Percentiles rank a stretch among this genome's conserved stretches.
These are phyloP conservation scores for Electrona antarctica DNA, from an alignment of 2,113 vertebrate species.

Conservation along the genomic window DNA sequence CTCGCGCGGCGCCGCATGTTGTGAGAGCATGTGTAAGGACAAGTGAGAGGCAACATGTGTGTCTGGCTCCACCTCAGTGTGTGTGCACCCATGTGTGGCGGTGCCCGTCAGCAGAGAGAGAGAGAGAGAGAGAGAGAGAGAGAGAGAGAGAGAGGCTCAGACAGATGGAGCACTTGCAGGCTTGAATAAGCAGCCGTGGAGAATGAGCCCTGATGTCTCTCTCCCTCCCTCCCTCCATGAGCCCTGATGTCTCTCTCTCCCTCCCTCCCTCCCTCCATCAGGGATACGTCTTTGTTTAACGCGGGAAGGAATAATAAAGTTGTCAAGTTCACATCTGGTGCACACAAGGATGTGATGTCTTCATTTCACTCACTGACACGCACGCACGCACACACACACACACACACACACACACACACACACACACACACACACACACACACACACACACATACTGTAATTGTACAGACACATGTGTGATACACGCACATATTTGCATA, in stretches of 20 bases:
- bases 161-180: constrained; percentile 74
- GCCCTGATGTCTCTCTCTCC: constrained; percentile 21
- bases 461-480: background rate
- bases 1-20: constrained; percentile 2
- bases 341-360: constrained; percentile 48
- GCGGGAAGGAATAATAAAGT: constrained; percentile 70
- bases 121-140: constrained; percentile 25
- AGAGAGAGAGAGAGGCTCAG: constrained; percentile 35
- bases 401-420: background rate
- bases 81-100: background rate
- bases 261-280: constrained; percentile 40
- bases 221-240: constrained; percentile 27
- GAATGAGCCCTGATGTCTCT: constrained; percentile 67
- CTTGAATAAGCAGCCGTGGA: constrained; percentile 72
- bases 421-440: background rate
- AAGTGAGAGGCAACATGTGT: constrained; percentile 17
- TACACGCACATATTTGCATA: too few relatives aligned
- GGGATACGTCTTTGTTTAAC: constrained; percentile 63
- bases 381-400: constrained; percentile 5
- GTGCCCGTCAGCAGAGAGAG: constrained; percentile 15
- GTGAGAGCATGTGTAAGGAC: constrained; percentile 10
- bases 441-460: constrained; percentile 59
- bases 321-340: constrained; percentile 70
- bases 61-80: background rate
- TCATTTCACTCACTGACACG: background rate